Conservation (phyloP, 2,888 invertebrate genomes). For the Iphiclides podalirius region DNA sequence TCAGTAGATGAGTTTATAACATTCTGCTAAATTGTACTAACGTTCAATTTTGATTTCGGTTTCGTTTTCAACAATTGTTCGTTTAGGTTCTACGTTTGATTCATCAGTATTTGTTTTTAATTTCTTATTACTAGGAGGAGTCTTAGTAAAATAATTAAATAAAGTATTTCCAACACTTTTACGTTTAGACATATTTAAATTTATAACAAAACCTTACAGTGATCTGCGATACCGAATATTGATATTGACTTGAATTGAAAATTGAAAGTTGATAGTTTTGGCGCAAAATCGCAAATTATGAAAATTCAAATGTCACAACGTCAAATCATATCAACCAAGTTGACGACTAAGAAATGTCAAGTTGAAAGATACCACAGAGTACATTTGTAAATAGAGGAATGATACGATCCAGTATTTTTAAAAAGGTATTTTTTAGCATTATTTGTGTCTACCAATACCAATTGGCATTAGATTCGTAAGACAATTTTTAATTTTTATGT, state of each 20-base stretch:
- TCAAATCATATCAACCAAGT: not conserved
- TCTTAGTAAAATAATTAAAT: conserved; percentile 84
- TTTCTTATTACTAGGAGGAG: conserved; percentile 73
- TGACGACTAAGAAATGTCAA: too few species aligned
- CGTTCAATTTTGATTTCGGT: conserved; percentile 48
- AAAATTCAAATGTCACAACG: not conserved
- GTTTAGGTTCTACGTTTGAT: conserved; percentile 29
- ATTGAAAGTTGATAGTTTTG: not conserved
- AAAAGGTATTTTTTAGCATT: too few species aligned
- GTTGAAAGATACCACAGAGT: too few species aligned
- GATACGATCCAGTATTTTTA: too few species aligned
- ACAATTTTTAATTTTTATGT: too few species aligned
- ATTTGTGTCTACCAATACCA: too few species aligned
- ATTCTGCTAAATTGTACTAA: too few species aligned
- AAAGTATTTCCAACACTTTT: conserved; percentile 80
- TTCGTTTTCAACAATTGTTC: conserved; percentile 35
- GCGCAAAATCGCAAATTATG: conserved; percentile 17
- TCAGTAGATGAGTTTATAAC: too few species aligned
- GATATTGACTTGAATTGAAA: too few species aligned
- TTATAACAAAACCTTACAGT: not conserved
- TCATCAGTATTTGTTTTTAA: conserved; percentile 43
- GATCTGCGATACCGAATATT: too few species aligned
- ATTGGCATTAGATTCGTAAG: too few species aligned
- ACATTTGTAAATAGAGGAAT: too few species aligned
- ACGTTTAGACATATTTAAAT: conserved; percentile 60